phyloP scores from a whole-genome alignment of 2,888 invertebrate species.

The Pseudanteris insignis region DNA sequence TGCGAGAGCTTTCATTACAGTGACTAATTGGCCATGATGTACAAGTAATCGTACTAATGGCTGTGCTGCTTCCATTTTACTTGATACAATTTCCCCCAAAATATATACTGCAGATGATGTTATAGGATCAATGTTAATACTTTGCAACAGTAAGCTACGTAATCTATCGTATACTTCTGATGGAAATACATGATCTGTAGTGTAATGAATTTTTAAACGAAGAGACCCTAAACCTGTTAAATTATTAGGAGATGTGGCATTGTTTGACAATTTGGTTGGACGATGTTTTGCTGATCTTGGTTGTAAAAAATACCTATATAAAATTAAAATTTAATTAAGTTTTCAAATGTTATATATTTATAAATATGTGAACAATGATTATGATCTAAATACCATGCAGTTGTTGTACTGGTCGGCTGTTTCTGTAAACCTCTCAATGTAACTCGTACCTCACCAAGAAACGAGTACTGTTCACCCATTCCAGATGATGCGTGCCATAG shows the following conservation, averaged over 20 bases:
- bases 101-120: conserved; percentile 84
- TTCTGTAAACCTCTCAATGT: conserved; percentile 77
- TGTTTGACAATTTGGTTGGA: conserved; percentile 70
- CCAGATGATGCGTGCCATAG: conserved; percentile 87
- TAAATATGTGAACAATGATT: no score
- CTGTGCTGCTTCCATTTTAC: conserved; percentile 89
- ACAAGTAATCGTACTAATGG: conserved; percentile 87
- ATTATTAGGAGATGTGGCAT: conserved; percentile 79
- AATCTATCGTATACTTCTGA: conserved; percentile 82
- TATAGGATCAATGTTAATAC: conserved; percentile 77
- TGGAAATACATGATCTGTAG: conserved; percentile 89
- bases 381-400: conserved; percentile 75
- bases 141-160: conserved; percentile 79
- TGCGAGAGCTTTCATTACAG: conserved; percentile 83
- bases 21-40: conserved; percentile 85
- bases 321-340: background rate
- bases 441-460: conserved; percentile 87
- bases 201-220: conserved; percentile 86
- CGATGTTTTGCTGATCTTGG: conserved; percentile 74
- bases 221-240: conserved; percentile 82
- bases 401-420: conserved; percentile 71
- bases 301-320: conserved; percentile 76
- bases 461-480: conserved; percentile 81
- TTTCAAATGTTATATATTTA: no score
- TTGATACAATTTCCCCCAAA: conserved; percentile 85